Evolutionary conservation across 2,888 invertebrate species (phyloP), one percentile per base, ranked within the genome.

Genomic region (Eupelmus urozonus): DNA sequence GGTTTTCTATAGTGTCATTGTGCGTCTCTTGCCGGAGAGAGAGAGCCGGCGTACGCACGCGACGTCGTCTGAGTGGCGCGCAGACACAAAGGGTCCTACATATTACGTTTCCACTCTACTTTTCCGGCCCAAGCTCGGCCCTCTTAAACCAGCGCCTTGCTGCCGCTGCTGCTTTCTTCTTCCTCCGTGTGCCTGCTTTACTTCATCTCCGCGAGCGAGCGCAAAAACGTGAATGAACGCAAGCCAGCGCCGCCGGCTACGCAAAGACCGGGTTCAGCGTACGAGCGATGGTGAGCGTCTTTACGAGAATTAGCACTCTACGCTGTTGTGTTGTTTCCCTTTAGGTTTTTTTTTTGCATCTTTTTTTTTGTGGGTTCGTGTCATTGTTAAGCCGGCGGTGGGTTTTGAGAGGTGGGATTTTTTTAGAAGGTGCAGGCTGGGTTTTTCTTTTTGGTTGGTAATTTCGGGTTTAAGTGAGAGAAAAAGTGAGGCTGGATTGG

Each of bases 31-130:
- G 34, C 34, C 34, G 9, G 34, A 34, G 34, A 34, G 34, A 34
- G 9, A 34, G 34, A 5, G 9, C 9, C 3, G 3, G 9, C 9
- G 9, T 34, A 34, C 34, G 34, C 34, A 34, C 34, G 34, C 34
- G 34, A 34, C 34, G 9, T 80, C 85, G 84, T 85, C 85, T 85
- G 85, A 88, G 88, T 86, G 85, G 81, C 81, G 83, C 80, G 23
- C 25, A 80, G 84, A 16, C 85, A 88, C 88, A 88, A 88, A 88
- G 86, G 85, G 84, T 83, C 84, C 73, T 57, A 45, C 70, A 84
- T 88, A 88, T 88, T 88, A 87, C 87, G 83, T 88, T 88, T 89
- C 89, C 86, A 87, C 88, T 86, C 83, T 85, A 82, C 84, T 86
- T 84, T 85, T 86, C 83, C 84, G 84, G 85, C 83, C 5, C 42